Base-by-base conservation (phyloP, 2,888 invertebrate genomes). In the Slavum lentiscoides region DNA sequence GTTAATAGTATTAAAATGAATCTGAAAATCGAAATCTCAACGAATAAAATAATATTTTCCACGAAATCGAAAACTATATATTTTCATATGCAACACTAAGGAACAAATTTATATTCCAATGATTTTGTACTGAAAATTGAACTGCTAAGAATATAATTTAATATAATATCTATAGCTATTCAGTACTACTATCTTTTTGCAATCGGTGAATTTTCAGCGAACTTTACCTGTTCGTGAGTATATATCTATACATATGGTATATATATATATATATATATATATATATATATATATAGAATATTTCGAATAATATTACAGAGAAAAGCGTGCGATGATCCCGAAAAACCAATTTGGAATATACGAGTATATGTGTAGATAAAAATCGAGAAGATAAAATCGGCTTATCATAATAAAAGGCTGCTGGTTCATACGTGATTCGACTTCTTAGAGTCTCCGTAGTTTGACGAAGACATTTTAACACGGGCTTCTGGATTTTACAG, bases 351-450 rank as follows among this genome's bases (percentile, higher is more conserved):
- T 77, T 77, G 61, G 53, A 70, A 70, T 70, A 62, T 70, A 70
- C 69, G 69, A 61, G 69, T 62, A 61, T 61, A 59, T 62, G 23
- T 62, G 53, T 37, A 62, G 69, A 69, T 77, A 77, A 69, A 70
- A 69, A 69, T 77, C 69, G 77, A 70, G 39, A 49, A 69, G 76
- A 76, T 76, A 76, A 70, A 77, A 77, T 77, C 77, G 77, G 77
- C 77, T 77, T 77, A 77, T 77, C 77, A 77, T 69, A 69, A 77
- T 77, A 77, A 77, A 77, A 77, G 61, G 77, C 77, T 68, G 68
- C 77, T 53, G 77, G 69, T 62, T 70, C 62, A 55, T 77, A 77
- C 77, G 77, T 77, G 77, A 77, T 77, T 77, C 69, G 77, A 70
- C 61, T 77, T 53, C 77, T 39, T 37, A 49, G 53, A 21, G 39